phyloP scores from a whole-genome alignment of 2,888 invertebrate genomes.

The Bhutanitis thaidina region DNA sequence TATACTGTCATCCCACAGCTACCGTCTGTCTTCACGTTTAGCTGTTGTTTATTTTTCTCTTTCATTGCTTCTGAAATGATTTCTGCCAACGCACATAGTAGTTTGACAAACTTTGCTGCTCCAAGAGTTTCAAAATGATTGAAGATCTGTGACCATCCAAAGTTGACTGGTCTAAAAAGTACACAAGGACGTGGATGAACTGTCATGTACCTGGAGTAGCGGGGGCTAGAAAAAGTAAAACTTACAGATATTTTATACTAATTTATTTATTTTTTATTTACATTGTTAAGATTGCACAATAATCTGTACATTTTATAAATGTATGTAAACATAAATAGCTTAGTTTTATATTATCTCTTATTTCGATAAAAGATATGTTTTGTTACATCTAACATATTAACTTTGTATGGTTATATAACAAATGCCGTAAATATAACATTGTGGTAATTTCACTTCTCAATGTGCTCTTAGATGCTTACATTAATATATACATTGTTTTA shows the following conservation, averaged over 20 bases:
- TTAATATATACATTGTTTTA: slow-evolving; percentile 58
- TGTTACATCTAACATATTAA: slow-evolving; percentile 49
- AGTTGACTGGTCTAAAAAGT: no score
- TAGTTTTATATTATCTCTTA: slow-evolving; percentile 63
- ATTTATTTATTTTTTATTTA: slow-evolving; percentile 72
- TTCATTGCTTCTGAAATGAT: no score
- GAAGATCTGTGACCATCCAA: no score
- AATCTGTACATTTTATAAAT: slow-evolving; percentile 59
- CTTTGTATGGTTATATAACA: slow-evolving; percentile 48
- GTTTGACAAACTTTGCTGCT: no score
- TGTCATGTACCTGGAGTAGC: no score
- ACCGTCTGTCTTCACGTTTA: no score
- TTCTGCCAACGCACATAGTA: no score
- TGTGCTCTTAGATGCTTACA: slow-evolving; percentile 55
- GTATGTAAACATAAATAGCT: slow-evolving; percentile 36
- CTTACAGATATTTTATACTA: slow-evolving; percentile 61
- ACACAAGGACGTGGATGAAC: no score
- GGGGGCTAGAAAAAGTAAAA: slow-evolving; percentile 6
- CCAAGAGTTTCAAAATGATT: no score
- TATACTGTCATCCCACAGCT: no score
- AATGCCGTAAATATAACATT: slow-evolving; percentile 47
- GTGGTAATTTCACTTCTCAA: slow-evolving; percentile 43
- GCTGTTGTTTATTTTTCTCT: no score
- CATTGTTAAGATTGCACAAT: slow-evolving; percentile 63
- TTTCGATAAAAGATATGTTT: slow-evolving; percentile 66